phyloP scores from a whole-genome alignment of 53 echinoderm and acorn worm species.

The Arbacia lixula region DNA sequence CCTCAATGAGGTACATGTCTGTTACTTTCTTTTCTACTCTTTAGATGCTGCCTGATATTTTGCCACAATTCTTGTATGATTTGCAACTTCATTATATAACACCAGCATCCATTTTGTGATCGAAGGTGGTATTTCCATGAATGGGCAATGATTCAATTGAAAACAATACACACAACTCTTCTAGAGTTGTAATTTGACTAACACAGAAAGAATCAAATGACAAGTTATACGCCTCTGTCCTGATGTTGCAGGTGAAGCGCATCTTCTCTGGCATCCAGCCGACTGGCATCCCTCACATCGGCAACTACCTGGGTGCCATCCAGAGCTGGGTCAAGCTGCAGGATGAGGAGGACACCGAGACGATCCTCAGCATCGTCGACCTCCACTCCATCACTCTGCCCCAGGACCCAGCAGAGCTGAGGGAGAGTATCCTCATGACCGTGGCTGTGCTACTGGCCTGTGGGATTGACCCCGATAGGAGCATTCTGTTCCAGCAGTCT shows the following conservation, averaged over 20 bases:
- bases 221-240: background rate
- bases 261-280: slow-evolving; percentile 98
- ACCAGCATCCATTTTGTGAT: no score
- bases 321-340: slow-evolving; percentile 88
- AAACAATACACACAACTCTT: no score
- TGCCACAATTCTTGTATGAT: no score
- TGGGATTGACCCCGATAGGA: slow-evolving; percentile 86
- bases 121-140: no score
- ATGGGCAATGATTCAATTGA: no score
- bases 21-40: no score
- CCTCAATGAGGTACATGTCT: no score
- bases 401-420: slow-evolving; percentile 75
- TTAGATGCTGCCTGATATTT: no score
- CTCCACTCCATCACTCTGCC: slow-evolving; percentile 94
- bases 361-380: slow-evolving; percentile 87
- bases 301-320: slow-evolving; percentile 97
- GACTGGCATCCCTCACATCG: slow-evolving; percentile 91
- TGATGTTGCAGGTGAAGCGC: slow-evolving; percentile 34
- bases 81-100: no score
- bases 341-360: slow-evolving; percentile 53
- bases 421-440: slow-evolving; percentile 70
- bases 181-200: no score
- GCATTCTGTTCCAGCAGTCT: slow-evolving; percentile 96
- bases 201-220: background rate
- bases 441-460: slow-evolving; percentile 85